A percentile compares a stretch with the other conserved stretches of the same genome.
Conservation (phyloP, 2,113 vertebrate genomes). For the Prunella fulvescens region DNA sequence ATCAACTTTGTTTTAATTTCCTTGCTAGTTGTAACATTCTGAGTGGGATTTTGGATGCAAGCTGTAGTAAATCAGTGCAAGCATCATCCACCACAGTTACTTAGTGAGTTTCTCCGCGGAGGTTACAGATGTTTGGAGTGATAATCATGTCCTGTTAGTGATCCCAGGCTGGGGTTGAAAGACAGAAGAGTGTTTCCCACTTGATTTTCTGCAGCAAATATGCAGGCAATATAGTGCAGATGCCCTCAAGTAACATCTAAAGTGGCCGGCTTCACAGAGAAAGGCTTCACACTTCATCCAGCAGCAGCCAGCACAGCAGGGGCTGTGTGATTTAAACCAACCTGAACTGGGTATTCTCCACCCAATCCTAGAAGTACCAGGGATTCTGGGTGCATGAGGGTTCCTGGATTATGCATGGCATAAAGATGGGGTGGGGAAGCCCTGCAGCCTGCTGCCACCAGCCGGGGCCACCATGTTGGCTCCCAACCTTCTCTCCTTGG, state of each 20-base stretch:
- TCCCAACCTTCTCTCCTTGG: background rate
- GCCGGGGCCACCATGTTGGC: rapidly evolving
- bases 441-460: background rate
- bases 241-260: background rate
- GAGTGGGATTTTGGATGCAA: background rate
- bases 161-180: background rate
- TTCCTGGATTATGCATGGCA: background rate
- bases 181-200: background rate
- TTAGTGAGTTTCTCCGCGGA: background rate
- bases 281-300: background rate
- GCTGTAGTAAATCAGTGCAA: background rate
- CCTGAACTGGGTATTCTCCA: background rate
- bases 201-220: background rate
- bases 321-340: background rate
- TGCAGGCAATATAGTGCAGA: background rate
- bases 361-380: rapidly evolving
- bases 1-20: background rate
- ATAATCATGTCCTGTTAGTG: background rate
- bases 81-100: background rate
- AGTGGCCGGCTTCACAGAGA: rapidly evolving
- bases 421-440: rapidly evolving
- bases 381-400: background rate
- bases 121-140: background rate
- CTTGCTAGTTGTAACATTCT: background rate
- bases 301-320: background rate